phyloP scores from a whole-genome alignment of 1,140 invertebrate species.

The Conopomorpha cramerella region DNA sequence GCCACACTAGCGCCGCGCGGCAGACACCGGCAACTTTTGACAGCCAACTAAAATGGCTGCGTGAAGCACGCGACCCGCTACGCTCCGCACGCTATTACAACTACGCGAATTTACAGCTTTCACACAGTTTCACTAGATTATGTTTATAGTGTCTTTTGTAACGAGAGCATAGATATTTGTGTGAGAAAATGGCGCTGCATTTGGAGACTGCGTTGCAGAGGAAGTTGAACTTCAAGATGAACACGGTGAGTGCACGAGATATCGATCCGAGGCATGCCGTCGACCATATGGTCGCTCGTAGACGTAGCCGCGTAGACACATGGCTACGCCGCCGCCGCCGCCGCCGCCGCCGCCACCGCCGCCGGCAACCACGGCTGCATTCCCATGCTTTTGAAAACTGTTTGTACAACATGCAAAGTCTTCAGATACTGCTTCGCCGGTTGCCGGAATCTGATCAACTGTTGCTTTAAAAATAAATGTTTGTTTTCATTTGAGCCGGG shows the following conservation, averaged over 20 bases:
- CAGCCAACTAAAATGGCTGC: slow-evolving; percentile 51
- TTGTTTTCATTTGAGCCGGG: no score
- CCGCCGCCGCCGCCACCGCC: no score
- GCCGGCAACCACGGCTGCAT: no score
- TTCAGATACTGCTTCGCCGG: no score
- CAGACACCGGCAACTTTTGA: slow-evolving; percentile 31
- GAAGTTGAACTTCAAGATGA: slow-evolving; percentile 56
- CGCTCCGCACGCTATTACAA: slow-evolving; percentile 31
- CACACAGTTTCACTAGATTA: slow-evolving; percentile 25
- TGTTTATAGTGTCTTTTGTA: slow-evolving; percentile 36
- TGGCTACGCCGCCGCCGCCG: no score
- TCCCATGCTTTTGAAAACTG: no score
- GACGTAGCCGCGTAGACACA: no score
- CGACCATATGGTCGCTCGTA: no score
- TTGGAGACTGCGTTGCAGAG: slow-evolving; percentile 54
- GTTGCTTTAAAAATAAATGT: no score
- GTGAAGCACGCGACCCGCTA: slow-evolving; percentile 46
- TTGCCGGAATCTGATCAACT: no score
- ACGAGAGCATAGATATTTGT: slow-evolving; percentile 17
- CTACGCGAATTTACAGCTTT: slow-evolving; percentile 36
- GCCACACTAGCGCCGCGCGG: slow-evolving; percentile 33
- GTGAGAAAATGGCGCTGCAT: slow-evolving; percentile 42
- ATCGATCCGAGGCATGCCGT: no score
- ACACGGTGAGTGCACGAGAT: slow-evolving; percentile 58
- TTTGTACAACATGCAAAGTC: no score